Evolutionary conservation across 2,797 vertebrate species (phyloP).

Genomic region (Catostomus latipinnis): DNA sequence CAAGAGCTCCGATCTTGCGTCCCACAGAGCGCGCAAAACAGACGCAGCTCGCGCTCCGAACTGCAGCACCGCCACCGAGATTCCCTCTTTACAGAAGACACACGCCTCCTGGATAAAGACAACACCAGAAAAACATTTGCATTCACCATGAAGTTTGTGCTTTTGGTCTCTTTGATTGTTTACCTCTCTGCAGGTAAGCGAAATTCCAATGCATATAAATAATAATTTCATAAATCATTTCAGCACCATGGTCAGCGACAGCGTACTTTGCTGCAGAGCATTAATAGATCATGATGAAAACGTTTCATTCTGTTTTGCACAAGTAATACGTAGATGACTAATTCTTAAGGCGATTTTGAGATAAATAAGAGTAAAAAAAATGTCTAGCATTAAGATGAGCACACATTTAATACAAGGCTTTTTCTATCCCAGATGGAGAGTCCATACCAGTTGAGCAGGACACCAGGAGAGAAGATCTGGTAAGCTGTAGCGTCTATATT

Average conservation of each 20-base stretch:
- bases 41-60: conserved; percentile 33
- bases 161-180: conserved; percentile 57
- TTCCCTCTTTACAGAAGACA: background rate
- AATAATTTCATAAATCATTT: conserved; percentile 45
- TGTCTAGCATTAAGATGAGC: background rate
- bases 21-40: conserved; percentile 39
- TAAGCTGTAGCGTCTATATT: conserved; percentile 62
- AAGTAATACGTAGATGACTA: too few relatives aligned
- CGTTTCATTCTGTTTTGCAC: too few relatives aligned
- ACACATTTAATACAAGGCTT: background rate
- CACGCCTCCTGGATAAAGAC: background rate
- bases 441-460: conserved; percentile 81
- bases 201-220: background rate
- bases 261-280: background rate
- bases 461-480: conserved; percentile 83
- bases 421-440: conserved; percentile 73
- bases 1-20: conserved; percentile 17
- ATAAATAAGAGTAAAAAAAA: too few relatives aligned
- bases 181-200: conserved; percentile 73
- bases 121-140: background rate
- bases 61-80: conserved; percentile 14
- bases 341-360: too few relatives aligned
- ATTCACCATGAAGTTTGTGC: conserved; percentile 70
- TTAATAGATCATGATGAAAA: background rate
- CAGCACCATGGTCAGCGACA: conserved; percentile 79